Percentiles rank a stretch among this genome's conserved stretches.
These are phyloP conservation scores for Idaea biselata DNA, from an alignment of 2,888 invertebrate species.

Conservation along the genomic window DNA sequence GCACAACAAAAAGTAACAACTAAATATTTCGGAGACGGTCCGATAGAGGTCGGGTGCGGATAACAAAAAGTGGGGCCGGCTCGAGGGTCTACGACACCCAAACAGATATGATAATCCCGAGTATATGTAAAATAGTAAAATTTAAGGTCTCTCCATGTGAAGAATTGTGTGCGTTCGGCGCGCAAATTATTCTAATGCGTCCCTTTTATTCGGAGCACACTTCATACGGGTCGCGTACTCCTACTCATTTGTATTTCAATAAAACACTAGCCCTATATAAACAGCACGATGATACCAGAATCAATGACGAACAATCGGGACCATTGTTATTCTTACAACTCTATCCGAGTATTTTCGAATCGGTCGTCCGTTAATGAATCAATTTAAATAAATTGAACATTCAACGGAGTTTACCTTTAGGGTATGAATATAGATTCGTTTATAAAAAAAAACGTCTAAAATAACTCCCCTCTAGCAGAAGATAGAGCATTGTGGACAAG, in stretches of 20 bases:
- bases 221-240: slow-evolving; percentile 59
- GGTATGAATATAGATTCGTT: slow-evolving; percentile 47
- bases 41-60: slow-evolving; percentile 75
- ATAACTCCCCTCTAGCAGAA: slow-evolving; percentile 47
- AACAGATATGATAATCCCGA: slow-evolving; percentile 78
- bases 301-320: slow-evolving; percentile 25
- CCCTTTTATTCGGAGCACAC: slow-evolving; percentile 79
- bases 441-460: slow-evolving; percentile 56
- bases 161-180: slow-evolving; percentile 75
- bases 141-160: slow-evolving; percentile 80
- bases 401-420: slow-evolving; percentile 62
- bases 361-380: slow-evolving; percentile 65
- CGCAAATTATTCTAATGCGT: slow-evolving; percentile 79
- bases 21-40: slow-evolving; percentile 77
- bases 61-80: slow-evolving; percentile 71
- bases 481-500: slow-evolving; percentile 54
- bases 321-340: slow-evolving; percentile 54
- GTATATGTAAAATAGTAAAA: slow-evolving; percentile 81
- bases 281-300: slow-evolving; percentile 62
- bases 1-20: slow-evolving; percentile 78
- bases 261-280: slow-evolving; percentile 78
- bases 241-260: slow-evolving; percentile 79
- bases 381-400: slow-evolving; percentile 70
- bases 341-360: slow-evolving; percentile 51
- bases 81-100: slow-evolving; percentile 61